These are phyloP conservation scores for Solea senegalensis DNA, from an alignment of 2,113 vertebrate genomes.

Conservation along the genomic window DNA sequence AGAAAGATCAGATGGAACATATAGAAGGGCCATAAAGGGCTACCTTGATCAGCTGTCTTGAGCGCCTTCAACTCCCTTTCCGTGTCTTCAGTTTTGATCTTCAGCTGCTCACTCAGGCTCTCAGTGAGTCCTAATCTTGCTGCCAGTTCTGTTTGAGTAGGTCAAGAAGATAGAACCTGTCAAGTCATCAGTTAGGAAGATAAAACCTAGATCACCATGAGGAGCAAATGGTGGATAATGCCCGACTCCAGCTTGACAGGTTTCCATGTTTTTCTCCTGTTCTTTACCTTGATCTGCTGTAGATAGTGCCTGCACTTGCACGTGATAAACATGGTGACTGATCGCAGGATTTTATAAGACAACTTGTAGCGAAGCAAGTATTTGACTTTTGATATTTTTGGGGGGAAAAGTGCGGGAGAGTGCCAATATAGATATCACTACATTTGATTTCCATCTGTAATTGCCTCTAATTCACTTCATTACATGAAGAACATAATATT, in stretches of 20 bases:
- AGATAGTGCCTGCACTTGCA: slow-evolving; percentile 1
- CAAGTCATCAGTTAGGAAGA: not conserved
- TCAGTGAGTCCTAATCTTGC: slow-evolving; percentile 12
- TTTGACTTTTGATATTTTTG: no score
- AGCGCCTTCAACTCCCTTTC: slow-evolving; percentile 2
- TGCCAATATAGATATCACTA: not conserved
- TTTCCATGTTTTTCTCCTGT: not conserved
- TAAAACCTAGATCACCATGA: not conserved
- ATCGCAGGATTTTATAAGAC: no score
- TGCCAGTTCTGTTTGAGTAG: not conserved
- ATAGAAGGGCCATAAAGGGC: not conserved
- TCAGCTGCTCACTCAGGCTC: slow-evolving; percentile 18
- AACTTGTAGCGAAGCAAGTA: no score
- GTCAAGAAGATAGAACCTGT: not conserved
- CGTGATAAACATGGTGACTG: no score
- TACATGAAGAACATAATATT: not conserved
- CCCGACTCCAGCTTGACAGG: not conserved
- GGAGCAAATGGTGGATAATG: not conserved
- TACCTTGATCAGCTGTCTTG: slow-evolving; percentile 6
- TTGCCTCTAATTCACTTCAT: slow-evolving; percentile 1
- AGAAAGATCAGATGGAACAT: not conserved
- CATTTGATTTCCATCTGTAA: slow-evolving; percentile 8
- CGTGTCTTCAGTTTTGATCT: not conserved
- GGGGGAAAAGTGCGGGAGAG: no score
- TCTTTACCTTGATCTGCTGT: slow-evolving; percentile 22